These are phyloP conservation scores for Conus canariensis DNA, from an alignment of 2,888 invertebrate genomes.

Conservation along the genomic window DNA sequence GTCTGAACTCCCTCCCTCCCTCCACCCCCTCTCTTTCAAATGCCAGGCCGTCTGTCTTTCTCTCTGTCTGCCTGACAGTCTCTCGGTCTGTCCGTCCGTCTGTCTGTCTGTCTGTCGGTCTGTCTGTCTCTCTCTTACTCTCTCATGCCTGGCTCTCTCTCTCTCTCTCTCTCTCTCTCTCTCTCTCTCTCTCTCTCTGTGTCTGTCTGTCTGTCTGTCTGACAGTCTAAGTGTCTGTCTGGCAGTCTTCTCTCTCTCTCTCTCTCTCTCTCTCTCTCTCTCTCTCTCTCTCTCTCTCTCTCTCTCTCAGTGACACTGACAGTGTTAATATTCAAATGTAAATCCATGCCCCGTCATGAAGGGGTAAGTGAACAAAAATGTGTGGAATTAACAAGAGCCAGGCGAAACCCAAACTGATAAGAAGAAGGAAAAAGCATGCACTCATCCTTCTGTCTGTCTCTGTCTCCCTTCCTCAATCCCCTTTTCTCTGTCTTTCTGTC, in stretches of 20 bases:
- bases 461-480: neutral
- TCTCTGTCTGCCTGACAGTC: neutral
- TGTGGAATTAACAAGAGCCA: no score
- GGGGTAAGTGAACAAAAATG: no score
- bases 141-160: no score
- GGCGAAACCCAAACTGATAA: no score
- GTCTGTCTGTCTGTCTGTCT: neutral
- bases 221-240: neutral
- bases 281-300: neutral
- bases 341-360: no score
- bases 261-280: neutral
- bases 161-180: neutral
- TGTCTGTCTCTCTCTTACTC: neutral
- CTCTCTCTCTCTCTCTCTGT: neutral
- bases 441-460: neutral
- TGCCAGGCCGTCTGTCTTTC: no score
- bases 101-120: neutral
- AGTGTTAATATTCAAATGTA: no score
- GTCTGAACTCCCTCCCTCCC: no score
- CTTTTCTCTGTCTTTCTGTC: neutral
- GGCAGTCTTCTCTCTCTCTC: no score
- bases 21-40: no score
- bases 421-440: no score
- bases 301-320: neutral
- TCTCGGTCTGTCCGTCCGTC: neutral